These are phyloP conservation scores for Centroberyx gerrardi DNA, from an alignment of 2,797 vertebrate species.

Conservation along the genomic window DNA sequence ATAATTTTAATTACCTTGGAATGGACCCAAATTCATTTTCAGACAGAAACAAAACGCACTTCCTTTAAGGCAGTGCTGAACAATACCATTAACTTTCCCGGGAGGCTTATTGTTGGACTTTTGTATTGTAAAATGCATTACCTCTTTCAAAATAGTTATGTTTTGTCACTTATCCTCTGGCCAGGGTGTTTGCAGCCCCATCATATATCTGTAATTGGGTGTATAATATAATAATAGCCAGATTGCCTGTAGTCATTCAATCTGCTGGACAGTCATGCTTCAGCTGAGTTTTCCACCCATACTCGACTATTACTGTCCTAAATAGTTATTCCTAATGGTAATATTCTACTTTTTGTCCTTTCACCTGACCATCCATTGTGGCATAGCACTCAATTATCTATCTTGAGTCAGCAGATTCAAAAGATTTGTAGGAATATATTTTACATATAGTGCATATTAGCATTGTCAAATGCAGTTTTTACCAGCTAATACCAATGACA, in stretches of 20 bases:
- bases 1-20: slow-evolving; percentile 61
- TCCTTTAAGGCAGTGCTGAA: slow-evolving; percentile 16
- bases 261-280: too few relatives aligned
- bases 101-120: slow-evolving; percentile 2
- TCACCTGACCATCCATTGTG: background rate
- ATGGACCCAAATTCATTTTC: slow-evolving; percentile 38
- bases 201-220: too few relatives aligned
- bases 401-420: background rate
- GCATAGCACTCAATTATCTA: background rate
- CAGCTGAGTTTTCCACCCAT: too few relatives aligned
- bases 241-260: too few relatives aligned
- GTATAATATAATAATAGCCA: too few relatives aligned
- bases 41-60: too few relatives aligned
- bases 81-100: slow-evolving; percentile 6
- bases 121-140: slow-evolving; percentile 19
- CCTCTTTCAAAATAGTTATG: background rate
- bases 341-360: background rate
- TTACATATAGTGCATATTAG: background rate
- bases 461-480: background rate
- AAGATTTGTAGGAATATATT: background rate
- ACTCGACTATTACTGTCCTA: too few relatives aligned
- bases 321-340: too few relatives aligned
- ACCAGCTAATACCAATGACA: slow-evolving; percentile 26
- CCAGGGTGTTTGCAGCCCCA: too few relatives aligned
- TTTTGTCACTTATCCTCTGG: too few relatives aligned